A percentile compares a stretch with the other conserved stretches of the same genome.
Conservation (phyloP, 2,888 invertebrate genomes). For the Congeria kusceri region DNA sequence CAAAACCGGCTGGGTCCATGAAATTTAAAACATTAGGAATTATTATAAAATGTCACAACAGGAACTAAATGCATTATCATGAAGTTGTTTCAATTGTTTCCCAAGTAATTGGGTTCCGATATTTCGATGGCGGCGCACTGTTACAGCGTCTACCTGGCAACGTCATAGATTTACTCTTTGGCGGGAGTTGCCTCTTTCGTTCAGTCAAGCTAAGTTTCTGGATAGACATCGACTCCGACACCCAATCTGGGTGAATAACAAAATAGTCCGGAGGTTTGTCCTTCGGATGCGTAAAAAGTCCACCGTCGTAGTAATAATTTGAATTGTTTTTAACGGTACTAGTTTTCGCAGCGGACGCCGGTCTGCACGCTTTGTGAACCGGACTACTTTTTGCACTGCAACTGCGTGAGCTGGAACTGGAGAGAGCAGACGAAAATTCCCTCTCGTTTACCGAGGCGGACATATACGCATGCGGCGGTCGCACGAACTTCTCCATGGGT, state of each 20-base stretch:
- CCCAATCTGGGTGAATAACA: conserved; percentile 84
- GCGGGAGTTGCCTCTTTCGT: conserved; percentile 50
- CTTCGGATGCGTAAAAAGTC: conserved; percentile 76
- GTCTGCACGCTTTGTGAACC: conserved; percentile 38
- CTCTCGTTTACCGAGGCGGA: conserved; percentile 62
- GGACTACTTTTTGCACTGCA: conserved; percentile 61
- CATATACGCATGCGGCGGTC: conserved; percentile 60
- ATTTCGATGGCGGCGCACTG: conserved; percentile 81
- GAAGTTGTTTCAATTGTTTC: conserved; percentile 46
- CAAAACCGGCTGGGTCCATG: too few relatives aligned
- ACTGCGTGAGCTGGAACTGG: conserved; percentile 44
- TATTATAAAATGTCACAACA: neutral
- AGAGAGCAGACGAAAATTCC: conserved; percentile 51
- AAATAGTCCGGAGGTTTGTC: conserved; percentile 77
- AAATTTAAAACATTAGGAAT: neutral
- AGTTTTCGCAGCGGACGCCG: conserved; percentile 32
- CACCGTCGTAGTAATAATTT: conserved; percentile 77
- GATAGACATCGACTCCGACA: conserved; percentile 80
- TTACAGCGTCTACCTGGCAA: conserved; percentile 77
- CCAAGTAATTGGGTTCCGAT: conserved; percentile 82
- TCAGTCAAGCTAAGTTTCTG: conserved; percentile 76
- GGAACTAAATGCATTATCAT: conserved; percentile 5
- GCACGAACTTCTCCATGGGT: conserved; percentile 57
- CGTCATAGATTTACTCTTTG: conserved; percentile 63
- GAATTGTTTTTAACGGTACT: conserved; percentile 1